Conservation (phyloP, 1,140 invertebrate genomes). For the Drosophila ananassae region DNA sequence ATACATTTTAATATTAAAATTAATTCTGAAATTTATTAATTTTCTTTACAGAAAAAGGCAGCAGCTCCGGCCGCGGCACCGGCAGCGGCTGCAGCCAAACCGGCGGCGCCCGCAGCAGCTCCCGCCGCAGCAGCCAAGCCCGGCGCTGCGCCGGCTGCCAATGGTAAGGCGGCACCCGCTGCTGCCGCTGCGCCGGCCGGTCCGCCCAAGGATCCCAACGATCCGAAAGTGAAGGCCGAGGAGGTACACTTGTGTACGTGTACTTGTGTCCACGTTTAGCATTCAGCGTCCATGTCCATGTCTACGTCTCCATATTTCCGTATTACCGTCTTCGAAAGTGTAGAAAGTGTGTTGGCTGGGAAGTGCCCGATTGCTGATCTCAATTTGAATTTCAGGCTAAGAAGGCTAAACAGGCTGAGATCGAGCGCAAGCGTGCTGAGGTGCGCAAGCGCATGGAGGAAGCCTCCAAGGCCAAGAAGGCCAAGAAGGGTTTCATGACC, state of each 20-base stretch:
- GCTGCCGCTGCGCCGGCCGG: conserved; percentile 69
- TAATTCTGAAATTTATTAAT: neutral
- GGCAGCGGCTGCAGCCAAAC: conserved; percentile 49
- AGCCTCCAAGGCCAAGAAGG: conserved; percentile 97
- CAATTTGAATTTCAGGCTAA: conserved; percentile 88
- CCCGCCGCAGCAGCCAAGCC: conserved; percentile 45
- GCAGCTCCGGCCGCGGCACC: conserved; percentile 48
- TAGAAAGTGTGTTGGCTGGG: neutral
- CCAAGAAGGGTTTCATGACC: conserved; percentile 99
- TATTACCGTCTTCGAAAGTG: conserved; percentile 12
- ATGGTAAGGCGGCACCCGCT: conserved; percentile 50
- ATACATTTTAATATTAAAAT: neutral
- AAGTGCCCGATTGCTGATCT: conserved; percentile 8
- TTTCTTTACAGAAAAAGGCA: conserved; percentile 64
- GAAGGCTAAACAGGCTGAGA: conserved; percentile 97
- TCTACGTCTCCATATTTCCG: conserved; percentile 6
- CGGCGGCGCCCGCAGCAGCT: conserved; percentile 47
- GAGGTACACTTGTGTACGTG: conserved; percentile 82
- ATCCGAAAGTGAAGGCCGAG: conserved; percentile 81
- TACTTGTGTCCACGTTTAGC: conserved; percentile 68
- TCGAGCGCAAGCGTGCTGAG: conserved; percentile 97
- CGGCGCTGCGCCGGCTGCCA: conserved; percentile 57
- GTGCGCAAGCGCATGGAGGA: conserved; percentile 98
- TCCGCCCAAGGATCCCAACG: conserved; percentile 77
- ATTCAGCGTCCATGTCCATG: conserved; percentile 19